A percentile compares a stretch with the other conserved stretches of the same genome.
phyloP scores from a whole-genome alignment of 2,888 invertebrate genomes.

The Gymnoscelis rufifasciata region DNA sequence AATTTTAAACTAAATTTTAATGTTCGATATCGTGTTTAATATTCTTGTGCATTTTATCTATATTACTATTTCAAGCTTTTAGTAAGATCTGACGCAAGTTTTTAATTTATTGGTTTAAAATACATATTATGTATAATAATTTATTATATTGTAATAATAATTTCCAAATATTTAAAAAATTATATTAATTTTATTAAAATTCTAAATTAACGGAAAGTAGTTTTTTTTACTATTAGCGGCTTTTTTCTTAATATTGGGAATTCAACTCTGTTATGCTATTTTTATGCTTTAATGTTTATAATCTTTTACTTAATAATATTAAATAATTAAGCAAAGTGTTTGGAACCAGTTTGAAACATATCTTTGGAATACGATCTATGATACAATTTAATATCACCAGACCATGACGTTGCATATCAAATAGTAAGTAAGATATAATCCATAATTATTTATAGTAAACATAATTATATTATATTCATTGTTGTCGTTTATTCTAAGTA shows the following conservation, averaged over 20 bases:
- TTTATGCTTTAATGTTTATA: background rate
- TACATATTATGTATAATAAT: too few species aligned
- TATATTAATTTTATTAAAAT: too few species aligned
- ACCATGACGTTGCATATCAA: slow-evolving; percentile 63
- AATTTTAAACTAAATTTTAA: slow-evolving; percentile 20
- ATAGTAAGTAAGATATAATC: slow-evolving; percentile 42
- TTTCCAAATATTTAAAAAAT: too few species aligned
- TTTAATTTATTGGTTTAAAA: too few species aligned
- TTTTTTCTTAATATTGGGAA: too few species aligned
- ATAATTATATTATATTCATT: slow-evolving; percentile 36
- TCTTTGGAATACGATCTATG: slow-evolving; percentile 6
- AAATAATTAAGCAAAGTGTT: background rate
- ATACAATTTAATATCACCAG: slow-evolving; percentile 16
- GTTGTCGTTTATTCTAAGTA: slow-evolving; percentile 33
- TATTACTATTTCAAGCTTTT: slow-evolving; percentile 37
- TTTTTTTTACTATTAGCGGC: too few species aligned
- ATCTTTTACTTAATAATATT: background rate
- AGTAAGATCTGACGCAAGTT: slow-evolving; percentile 62
- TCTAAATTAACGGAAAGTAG: too few species aligned
- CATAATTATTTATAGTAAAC: slow-evolving; percentile 15
- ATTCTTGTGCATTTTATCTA: slow-evolving; percentile 8
- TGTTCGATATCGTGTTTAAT: slow-evolving; percentile 19
- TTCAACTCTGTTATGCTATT: background rate
- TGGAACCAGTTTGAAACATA: slow-evolving; percentile 9
- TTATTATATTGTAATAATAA: too few species aligned